Evolutionary conservation across 2,113 vertebrate species (phyloP).

Genomic region (Trematomus loennbergii): DNA sequence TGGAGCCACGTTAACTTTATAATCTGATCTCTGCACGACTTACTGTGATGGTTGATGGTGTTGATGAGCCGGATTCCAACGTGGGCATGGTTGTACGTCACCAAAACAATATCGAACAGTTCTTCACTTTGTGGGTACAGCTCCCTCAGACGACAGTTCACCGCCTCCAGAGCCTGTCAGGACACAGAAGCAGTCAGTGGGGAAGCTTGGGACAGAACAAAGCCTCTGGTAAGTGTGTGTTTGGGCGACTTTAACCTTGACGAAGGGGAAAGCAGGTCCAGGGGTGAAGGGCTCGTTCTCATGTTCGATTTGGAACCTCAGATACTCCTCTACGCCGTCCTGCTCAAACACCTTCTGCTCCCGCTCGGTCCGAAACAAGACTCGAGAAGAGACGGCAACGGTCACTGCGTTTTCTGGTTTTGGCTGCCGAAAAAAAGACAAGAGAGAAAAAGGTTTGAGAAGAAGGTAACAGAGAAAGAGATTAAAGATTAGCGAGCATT

Average conservation of each 20-base stretch:
- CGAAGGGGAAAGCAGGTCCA: constrained; percentile 94
- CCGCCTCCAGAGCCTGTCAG: constrained; percentile 91
- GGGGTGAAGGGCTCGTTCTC: constrained; percentile 95
- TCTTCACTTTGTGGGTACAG: constrained; percentile 95
- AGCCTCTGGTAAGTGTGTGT: background rate
- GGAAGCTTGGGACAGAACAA: background rate
- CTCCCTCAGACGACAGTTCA: constrained; percentile 89
- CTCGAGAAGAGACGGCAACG: constrained; percentile 93
- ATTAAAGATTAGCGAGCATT: background rate
- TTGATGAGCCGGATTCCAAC: constrained; percentile 97
- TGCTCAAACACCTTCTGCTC: constrained; percentile 93
- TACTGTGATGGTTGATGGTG: constrained; percentile 98
- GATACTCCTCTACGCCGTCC: constrained; percentile 94
- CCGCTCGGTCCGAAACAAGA: constrained; percentile 95
- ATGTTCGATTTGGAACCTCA: constrained; percentile 93
- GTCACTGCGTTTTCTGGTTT: constrained; percentile 96
- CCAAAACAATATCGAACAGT: constrained; percentile 94
- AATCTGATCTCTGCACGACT: constrained; percentile 49
- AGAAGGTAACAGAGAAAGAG: background rate
- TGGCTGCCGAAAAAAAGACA: constrained; percentile 81
- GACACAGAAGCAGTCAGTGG: background rate
- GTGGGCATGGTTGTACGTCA: constrained; percentile 98
- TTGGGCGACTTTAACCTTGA: constrained; percentile 86
- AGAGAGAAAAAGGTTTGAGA: background rate
- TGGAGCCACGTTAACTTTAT: background rate